Conservation (phyloP, 1,140 invertebrate genomes). For the Nasonia giraulti region DNA sequence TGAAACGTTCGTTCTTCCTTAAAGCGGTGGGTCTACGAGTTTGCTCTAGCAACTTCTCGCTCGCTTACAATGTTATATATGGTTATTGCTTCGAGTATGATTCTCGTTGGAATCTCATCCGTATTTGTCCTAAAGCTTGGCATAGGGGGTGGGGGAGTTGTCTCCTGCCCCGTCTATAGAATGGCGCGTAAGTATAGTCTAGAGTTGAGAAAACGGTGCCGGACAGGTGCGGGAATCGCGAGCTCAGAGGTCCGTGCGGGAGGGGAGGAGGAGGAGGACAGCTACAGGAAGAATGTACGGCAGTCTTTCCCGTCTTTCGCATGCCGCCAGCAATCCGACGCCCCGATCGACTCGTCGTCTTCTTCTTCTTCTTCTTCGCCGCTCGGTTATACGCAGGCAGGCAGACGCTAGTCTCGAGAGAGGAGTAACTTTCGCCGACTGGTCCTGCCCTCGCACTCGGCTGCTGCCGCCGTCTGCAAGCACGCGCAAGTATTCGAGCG, state of each 20-base stretch:
- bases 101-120: background rate
- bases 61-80: conserved; percentile 14
- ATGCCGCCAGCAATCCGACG: background rate
- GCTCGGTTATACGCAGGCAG: background rate
- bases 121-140: conserved; percentile 22
- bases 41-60: background rate
- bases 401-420: background rate
- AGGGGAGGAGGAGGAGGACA: background rate
- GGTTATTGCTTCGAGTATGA: too few species aligned
- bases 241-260: background rate
- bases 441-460: background rate
- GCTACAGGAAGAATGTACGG: conserved; percentile 4
- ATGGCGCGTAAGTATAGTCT: background rate
- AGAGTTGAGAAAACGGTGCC: conserved; percentile 21
- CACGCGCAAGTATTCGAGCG: background rate
- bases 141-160: too few species aligned
- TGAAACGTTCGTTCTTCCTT: background rate
- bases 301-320: background rate
- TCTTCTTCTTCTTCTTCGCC: too few species aligned
- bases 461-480: background rate
- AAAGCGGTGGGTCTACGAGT: conserved; percentile 3
- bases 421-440: conserved; percentile 15
- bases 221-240: background rate
- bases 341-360: background rate
- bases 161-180: too few species aligned